A percentile compares a stretch with the other conserved stretches of the same genome.
These are phyloP conservation scores for Corynorhinus townsendii DNA, from an alignment of 2,113 vertebrate genomes.

Conservation along the genomic window DNA sequence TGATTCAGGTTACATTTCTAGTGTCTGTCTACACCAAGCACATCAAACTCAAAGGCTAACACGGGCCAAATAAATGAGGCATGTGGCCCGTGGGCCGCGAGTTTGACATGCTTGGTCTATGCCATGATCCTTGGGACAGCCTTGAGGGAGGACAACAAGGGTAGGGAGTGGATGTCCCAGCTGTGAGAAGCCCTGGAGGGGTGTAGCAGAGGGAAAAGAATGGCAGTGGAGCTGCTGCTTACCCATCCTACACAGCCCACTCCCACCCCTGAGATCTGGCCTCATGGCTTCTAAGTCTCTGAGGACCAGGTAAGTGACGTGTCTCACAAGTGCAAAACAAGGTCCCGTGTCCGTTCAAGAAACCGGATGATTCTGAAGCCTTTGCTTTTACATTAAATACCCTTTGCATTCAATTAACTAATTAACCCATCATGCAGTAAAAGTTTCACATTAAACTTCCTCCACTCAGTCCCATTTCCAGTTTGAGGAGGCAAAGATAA, in stretches of 20 bases:
- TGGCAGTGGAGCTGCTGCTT: not conserved
- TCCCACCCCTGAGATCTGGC: accelerated
- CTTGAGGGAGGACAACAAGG: not conserved
- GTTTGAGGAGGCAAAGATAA: not conserved
- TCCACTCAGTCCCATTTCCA: slow-evolving; percentile 6
- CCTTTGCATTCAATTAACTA: not conserved
- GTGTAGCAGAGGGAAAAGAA: not conserved
- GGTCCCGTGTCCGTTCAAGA: not conserved
- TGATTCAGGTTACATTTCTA: not conserved
- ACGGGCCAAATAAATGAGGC: too few species aligned
- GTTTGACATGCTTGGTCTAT: too few species aligned
- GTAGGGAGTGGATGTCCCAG: not conserved
- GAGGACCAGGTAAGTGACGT: not conserved
- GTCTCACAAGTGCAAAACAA: not conserved
- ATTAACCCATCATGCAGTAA: not conserved
- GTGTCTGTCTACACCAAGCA: not conserved
- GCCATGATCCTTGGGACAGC: not conserved
- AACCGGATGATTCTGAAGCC: not conserved
- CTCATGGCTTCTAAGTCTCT: not conserved
- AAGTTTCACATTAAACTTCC: slow-evolving; percentile 24
- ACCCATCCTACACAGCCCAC: not conserved
- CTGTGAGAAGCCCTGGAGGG: not conserved
- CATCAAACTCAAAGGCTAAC: too few species aligned
- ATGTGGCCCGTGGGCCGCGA: too few species aligned
- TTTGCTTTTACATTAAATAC: not conserved